phyloP scores from a whole-genome alignment of 2,797 vertebrate species.

The Potorous gilbertii region DNA sequence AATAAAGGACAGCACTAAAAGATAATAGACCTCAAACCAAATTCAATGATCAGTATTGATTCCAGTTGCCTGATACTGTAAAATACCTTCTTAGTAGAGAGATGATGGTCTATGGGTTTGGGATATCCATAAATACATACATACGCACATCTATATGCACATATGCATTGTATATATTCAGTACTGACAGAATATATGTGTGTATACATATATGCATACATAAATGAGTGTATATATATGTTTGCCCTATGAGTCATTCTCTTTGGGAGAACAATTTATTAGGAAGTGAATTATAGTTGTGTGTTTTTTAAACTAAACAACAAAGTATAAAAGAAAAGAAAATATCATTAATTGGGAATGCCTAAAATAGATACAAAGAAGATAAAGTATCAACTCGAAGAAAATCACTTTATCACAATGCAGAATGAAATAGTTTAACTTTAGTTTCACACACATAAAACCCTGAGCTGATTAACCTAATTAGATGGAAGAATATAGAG shows the following conservation, averaged over 20 bases:
- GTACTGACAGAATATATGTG: background rate
- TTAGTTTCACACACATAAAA: slow-evolving; percentile 26
- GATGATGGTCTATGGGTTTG: background rate
- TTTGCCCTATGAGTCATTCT: background rate
- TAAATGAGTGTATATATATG: too few relatives aligned
- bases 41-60: background rate
- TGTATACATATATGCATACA: too few relatives aligned
- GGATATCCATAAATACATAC: background rate
- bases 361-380: background rate
- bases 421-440: slow-evolving; percentile 37
- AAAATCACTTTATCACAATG: slow-evolving; percentile 18
- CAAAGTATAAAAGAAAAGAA: background rate
- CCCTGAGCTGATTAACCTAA: slow-evolving; percentile 21
- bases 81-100: background rate
- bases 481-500: slow-evolving; percentile 11
- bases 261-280: background rate
- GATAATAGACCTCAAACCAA: background rate
- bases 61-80: background rate
- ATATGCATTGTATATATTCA: background rate
- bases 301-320: background rate
- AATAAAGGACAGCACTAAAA: background rate
- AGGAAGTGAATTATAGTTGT: background rate
- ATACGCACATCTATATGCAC: fast-evolving
- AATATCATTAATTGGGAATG: background rate
- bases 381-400: slow-evolving; percentile 12